These are phyloP conservation scores for Drosophila burlai DNA, from an alignment of 1,140 invertebrate genomes.

Conservation along the genomic window DNA sequence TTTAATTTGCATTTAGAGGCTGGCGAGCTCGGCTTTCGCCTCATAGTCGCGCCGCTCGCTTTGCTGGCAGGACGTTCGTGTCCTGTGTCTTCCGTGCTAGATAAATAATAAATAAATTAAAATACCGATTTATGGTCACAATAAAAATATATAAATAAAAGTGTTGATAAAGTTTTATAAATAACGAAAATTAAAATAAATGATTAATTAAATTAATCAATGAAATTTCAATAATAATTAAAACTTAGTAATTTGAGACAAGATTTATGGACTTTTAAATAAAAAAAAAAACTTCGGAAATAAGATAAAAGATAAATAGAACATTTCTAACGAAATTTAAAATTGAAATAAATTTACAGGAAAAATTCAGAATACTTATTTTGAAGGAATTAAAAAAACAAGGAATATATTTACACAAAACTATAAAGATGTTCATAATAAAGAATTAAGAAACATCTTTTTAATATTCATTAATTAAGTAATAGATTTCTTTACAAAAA, in stretches of 20 bases:
- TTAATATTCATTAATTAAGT: too few relatives aligned
- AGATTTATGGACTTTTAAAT: not conserved
- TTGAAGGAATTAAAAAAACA: too few relatives aligned
- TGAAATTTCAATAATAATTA: not conserved
- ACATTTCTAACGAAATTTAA: not conserved
- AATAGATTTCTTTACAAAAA: too few relatives aligned
- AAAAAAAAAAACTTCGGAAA: not conserved
- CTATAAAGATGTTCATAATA: too few relatives aligned
- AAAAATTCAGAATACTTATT: too few relatives aligned
- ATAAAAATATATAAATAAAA: not conserved
- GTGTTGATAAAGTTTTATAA: not conserved
- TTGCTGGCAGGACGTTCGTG: constrained; percentile 71
- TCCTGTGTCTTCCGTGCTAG: constrained; percentile 57
- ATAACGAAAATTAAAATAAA: not conserved
- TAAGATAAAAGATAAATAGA: not conserved
- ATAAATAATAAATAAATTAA: constrained; percentile 1
- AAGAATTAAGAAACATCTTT: too few relatives aligned
- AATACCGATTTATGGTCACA: not conserved
- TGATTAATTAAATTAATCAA: not conserved
- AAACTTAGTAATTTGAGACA: not conserved
- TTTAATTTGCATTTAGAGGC: constrained; percentile 81
- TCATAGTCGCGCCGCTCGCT: constrained; percentile 70
- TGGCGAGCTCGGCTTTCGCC: constrained; percentile 58
- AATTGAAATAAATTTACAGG: too few relatives aligned
- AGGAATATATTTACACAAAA: too few relatives aligned